These are phyloP conservation scores for Nemapogon koenigi DNA, from an alignment of 2,888 invertebrate species.

Conservation along the genomic window DNA sequence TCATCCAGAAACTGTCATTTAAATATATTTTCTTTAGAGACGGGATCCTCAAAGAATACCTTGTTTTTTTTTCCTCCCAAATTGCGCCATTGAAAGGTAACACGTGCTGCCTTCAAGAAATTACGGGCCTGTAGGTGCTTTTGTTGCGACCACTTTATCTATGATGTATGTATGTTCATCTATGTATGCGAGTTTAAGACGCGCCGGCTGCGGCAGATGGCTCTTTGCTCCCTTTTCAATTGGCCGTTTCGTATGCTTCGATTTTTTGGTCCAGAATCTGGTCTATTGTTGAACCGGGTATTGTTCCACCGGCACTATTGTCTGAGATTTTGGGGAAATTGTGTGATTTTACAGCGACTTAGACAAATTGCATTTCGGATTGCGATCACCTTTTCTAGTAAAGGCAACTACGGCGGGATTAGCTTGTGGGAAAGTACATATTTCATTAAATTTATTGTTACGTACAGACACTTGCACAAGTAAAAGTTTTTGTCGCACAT, in stretches of 20 bases:
- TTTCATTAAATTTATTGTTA: background rate
- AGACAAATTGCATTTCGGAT: slow-evolving; percentile 41
- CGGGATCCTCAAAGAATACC: no score
- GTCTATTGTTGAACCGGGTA: slow-evolving; percentile 38
- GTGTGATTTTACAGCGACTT: slow-evolving; percentile 29
- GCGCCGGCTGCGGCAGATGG: slow-evolving; percentile 51
- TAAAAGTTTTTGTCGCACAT: background rate
- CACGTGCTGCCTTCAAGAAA: slow-evolving; percentile 53
- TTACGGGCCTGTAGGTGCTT: slow-evolving; percentile 22
- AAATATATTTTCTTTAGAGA: no score
- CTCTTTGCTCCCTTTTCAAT: slow-evolving; percentile 49
- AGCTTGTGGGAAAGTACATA: slow-evolving; percentile 36
- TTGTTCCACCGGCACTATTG: slow-evolving; percentile 50
- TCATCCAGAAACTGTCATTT: no score
- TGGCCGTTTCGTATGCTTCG: slow-evolving; percentile 33
- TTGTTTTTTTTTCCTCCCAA: slow-evolving; percentile 35
- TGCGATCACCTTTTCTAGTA: slow-evolving; percentile 25
- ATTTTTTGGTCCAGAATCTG: slow-evolving; percentile 4
- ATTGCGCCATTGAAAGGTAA: slow-evolving; percentile 37
- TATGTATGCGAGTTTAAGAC: slow-evolving; percentile 8
- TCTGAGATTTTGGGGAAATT: slow-evolving; percentile 33
- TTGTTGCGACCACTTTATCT: slow-evolving; percentile 7
- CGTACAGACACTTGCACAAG: background rate
- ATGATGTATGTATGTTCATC: slow-evolving; percentile 10
- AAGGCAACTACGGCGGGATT: slow-evolving; percentile 16